Percentiles rank a stretch among this genome's conserved stretches.
Evolutionary conservation across 2,113 vertebrate species (phyloP).

Genomic region (Crotalus tigris): DNA sequence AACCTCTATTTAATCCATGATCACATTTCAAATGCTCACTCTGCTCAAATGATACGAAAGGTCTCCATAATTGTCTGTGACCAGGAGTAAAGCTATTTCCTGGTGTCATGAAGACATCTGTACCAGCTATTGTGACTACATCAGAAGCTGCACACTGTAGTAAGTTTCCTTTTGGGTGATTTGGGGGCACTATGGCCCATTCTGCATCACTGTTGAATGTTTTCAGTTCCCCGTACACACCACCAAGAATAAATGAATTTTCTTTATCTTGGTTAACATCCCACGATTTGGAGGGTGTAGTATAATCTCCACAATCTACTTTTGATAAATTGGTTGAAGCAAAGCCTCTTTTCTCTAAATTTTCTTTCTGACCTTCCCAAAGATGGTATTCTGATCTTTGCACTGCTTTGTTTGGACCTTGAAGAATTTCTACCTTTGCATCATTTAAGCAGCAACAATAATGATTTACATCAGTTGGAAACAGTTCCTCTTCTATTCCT

Average conservation of each 20-base stretch:
- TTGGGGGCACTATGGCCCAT: conserved; percentile 89
- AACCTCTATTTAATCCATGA: conserved; percentile 89
- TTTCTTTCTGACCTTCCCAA: conserved; percentile 89
- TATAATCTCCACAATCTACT: conserved; percentile 90
- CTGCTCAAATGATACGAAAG: conserved; percentile 89
- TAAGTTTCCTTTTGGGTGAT: conserved; percentile 78
- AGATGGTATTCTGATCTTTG: conserved; percentile 95
- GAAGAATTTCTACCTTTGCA: conserved; percentile 72
- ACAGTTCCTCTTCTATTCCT: conserved; percentile 77
- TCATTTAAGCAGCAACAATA: conserved; percentile 87
- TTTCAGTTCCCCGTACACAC: conserved; percentile 95
- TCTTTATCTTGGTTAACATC: conserved; percentile 84
- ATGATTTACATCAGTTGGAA: conserved; percentile 78
- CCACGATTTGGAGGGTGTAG: conserved; percentile 94
- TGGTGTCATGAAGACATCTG: conserved; percentile 94
- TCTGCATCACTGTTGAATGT: conserved; percentile 86
- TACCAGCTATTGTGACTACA: conserved; percentile 91
- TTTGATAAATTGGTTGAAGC: conserved; percentile 81
- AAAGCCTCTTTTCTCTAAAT: conserved; percentile 78
- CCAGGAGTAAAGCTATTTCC: conserved; percentile 91
- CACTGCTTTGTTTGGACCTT: conserved; percentile 86
- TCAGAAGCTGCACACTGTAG: conserved; percentile 89
- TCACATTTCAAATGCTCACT: conserved; percentile 80
- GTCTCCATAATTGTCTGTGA: conserved; percentile 91
- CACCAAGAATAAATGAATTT: conserved; percentile 91